Evolutionary conservation across 2,888 invertebrate genomes (phyloP), one percentile per base, ranked within the genome.

Genomic region (Drosophila histrio): DNA sequence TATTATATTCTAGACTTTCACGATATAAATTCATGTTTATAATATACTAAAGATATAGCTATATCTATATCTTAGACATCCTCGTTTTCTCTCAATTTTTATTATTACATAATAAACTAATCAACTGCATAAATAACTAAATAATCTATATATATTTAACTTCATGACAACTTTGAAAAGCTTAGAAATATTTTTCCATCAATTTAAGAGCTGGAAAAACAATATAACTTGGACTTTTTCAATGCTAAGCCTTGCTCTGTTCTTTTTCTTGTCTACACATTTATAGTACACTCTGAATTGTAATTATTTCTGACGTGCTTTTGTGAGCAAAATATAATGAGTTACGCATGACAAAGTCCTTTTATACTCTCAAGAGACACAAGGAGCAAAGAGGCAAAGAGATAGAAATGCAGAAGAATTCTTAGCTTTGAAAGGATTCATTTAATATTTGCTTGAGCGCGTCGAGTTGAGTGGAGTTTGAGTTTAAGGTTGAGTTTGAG

Each of bases 341-440:
- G 88, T 85, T 89, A 91, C 91, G 91, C 91, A 91, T 91, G 90
- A 90, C 77, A 90, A 85, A 88, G 80, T 89, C 88, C 83, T 88
- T 91, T 90, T 81, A 85, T 68, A 57, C 57, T n/a, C n/a, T n/a
- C n/a, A n/a, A n/a, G n/a, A n/a, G n/a, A n/a, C n/a, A 34, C 65
- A 43, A 72, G 76, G 62, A 75, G 64, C 69, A 50, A 38, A 60
- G 60, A n/a, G 62, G 13, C 38, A 44, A 26, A 21, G 24, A 44
- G 24, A 28, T 39, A 39, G 39, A 24, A 32, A 36, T 15, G 34
- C 9, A 26, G 38, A 49, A 30, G 58, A 30, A 43, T 36, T 24
- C 34, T 26, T 50, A 22, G 50, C 50, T 41, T 41, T 13, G 57
- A 83, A 80, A 88, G 87, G 83, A 88, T 87, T 86, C 87, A 70